These are phyloP conservation scores for Montipora foliosa DNA, from an alignment of 64 coral and sea anemone genomes.

Conservation along the genomic window DNA sequence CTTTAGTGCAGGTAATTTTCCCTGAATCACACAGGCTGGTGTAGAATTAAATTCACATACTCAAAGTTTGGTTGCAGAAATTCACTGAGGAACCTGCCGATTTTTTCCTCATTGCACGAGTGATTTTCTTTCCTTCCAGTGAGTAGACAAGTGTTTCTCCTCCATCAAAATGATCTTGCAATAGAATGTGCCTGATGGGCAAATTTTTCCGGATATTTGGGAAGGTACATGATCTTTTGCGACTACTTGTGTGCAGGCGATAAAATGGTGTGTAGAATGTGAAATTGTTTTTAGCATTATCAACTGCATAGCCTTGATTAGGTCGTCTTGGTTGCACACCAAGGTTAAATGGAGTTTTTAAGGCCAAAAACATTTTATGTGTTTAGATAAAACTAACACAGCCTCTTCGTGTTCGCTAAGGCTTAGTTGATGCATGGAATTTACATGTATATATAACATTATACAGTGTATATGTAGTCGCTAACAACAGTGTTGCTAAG, in stretches of 20 bases:
- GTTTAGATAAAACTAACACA: background rate
- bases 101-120: background rate
- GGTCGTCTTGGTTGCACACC: slow-evolving; percentile 41
- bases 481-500: slow-evolving; percentile 25
- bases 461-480: background rate
- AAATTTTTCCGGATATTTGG: slow-evolving; percentile 15
- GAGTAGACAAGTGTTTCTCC: slow-evolving; percentile 22
- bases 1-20: too few species aligned
- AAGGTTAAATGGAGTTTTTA: slow-evolving; percentile 50
- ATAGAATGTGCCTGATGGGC: slow-evolving; percentile 7
- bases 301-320: slow-evolving; percentile 39
- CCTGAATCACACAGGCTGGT: too few species aligned
- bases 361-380: slow-evolving; percentile 34
- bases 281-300: slow-evolving; percentile 61
- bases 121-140: slow-evolving; percentile 35
- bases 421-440: background rate
- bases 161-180: slow-evolving; percentile 18
- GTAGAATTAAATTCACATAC: background rate
- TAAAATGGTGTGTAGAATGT: slow-evolving; percentile 39
- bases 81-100: background rate
- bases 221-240: slow-evolving; percentile 32
- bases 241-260: background rate
- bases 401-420: too few species aligned
- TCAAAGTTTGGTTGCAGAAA: background rate
- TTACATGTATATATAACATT: background rate